These are phyloP conservation scores for Ctenoplectra terminalis DNA, from an alignment of 1,140 invertebrate genomes.

Conservation along the genomic window DNA sequence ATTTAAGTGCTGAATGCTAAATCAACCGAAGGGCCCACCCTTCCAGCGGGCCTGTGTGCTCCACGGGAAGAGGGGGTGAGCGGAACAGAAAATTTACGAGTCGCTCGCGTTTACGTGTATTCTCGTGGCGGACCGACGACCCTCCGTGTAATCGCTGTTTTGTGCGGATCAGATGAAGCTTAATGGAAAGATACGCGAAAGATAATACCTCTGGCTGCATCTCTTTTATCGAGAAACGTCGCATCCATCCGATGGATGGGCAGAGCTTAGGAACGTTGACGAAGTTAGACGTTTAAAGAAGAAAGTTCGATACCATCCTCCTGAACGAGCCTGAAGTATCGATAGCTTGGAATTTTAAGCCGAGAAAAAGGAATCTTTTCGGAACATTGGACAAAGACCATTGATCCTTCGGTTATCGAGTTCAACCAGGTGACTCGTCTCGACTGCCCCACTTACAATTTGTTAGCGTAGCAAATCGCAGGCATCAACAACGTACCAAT, in stretches of 20 bases:
- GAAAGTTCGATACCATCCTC: too few relatives aligned
- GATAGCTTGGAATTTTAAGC: too few relatives aligned
- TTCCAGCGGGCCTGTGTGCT: slow-evolving; percentile 24
- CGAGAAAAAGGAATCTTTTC: too few relatives aligned
- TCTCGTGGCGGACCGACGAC: slow-evolving; percentile 42
- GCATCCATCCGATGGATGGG: neutral
- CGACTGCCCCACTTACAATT: neutral
- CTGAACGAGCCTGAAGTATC: too few relatives aligned
- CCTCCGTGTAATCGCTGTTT: slow-evolving; percentile 63
- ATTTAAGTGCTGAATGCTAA: slow-evolving; percentile 84
- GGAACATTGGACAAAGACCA: neutral
- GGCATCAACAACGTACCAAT: slow-evolving; percentile 50
- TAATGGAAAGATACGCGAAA: slow-evolving; percentile 57
- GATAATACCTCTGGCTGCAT: neutral
- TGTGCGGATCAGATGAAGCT: slow-evolving; percentile 60
- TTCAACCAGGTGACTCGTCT: slow-evolving; percentile 32
- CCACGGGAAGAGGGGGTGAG: neutral
- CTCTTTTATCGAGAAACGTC: neutral
- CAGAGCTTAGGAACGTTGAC: too few relatives aligned
- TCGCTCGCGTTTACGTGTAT: slow-evolving; percentile 62
- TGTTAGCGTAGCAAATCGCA: slow-evolving; percentile 11
- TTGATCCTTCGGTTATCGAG: neutral
- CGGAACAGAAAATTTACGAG: slow-evolving; percentile 65
- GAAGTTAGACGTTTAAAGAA: too few relatives aligned
- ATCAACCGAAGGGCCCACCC: slow-evolving; percentile 78